Evolutionary conservation across 2,888 invertebrate genomes (phyloP), one percentile per base, ranked within the genome.

Genomic region (Hirudinaria manillensis): DNA sequence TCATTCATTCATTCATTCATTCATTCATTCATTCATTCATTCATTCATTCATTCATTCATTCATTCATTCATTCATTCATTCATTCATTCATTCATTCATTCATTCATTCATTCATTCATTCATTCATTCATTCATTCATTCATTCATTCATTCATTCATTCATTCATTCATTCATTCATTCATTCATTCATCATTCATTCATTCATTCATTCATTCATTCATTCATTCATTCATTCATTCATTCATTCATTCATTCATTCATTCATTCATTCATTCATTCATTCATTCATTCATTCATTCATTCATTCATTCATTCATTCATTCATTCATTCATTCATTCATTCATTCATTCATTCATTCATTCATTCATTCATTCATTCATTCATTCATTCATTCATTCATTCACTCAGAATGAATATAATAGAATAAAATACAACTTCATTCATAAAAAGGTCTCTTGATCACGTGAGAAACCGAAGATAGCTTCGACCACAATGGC

Each of bases 401-500:
- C 61, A 21, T 61, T 24, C n/a, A 45, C 16, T 10, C 45, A 10
- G n/a, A n/a, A n/a, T n/a, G n/a, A n/a, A n/a, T n/a, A n/a, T n/a
- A n/a, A n/a, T n/a, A n/a, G n/a, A 45, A 10, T 10, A 45, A 10
- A 45, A 45, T 2, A 45, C 45, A 45, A 45, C 36, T 36, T 36
- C 36, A 36, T 45, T 45, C 45, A 45, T 45, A 45, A 36, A 45
- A 45, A 45, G 45, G 45, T 45, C 45, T 45, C n/a, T n/a, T n/a
- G 3, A 45, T 45, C 45, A 45, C 45, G 45, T 45, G 45, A 45
- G 45, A 45, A 45, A 45, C 45, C 45, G 16, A 45, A 45, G 45
- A 45, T 45, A 45, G 45, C 45, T 45, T 45, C 45, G 16, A 45
- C 45, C 10, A 45, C 45, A 34, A 78, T 78, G 77, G 79, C 79